A percentile compares a stretch with the other conserved stretches of the same genome.
Conservation (phyloP, 2,797 vertebrate genomes). For the Xiphorhynchus erythropygius region DNA sequence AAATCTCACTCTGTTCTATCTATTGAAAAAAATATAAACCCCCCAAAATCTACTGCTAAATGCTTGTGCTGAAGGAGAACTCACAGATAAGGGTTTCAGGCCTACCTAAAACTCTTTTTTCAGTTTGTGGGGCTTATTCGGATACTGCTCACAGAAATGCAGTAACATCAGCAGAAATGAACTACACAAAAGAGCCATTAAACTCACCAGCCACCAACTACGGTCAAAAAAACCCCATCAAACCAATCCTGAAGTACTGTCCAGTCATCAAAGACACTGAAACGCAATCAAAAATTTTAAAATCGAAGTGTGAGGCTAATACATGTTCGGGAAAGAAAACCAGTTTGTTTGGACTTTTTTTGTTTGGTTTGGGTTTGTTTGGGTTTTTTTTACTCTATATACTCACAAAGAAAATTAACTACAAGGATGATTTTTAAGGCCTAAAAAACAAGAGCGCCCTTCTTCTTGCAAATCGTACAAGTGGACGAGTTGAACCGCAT, state of each 20-base stretch:
- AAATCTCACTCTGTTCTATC: background rate
- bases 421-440: background rate
- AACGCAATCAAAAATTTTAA: background rate
- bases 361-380: too few relatives aligned
- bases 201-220: background rate
- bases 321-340: accelerated
- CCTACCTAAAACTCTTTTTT: background rate
- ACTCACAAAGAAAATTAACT: background rate
- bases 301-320: background rate
- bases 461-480: background rate
- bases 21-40: background rate
- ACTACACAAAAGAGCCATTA: background rate
- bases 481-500: background rate
- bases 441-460: background rate
- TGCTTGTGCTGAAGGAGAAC: background rate
- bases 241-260: background rate
- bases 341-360: background rate
- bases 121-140: background rate
- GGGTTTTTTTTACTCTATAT: accelerated
- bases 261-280: background rate
- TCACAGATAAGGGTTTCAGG: background rate
- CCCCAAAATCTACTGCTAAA: background rate
- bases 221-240: background rate
- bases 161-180: background rate
- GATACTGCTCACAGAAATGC: background rate